Base-by-base conservation (phyloP, 2,888 invertebrate species). In the Microplitis manilae region DNA sequence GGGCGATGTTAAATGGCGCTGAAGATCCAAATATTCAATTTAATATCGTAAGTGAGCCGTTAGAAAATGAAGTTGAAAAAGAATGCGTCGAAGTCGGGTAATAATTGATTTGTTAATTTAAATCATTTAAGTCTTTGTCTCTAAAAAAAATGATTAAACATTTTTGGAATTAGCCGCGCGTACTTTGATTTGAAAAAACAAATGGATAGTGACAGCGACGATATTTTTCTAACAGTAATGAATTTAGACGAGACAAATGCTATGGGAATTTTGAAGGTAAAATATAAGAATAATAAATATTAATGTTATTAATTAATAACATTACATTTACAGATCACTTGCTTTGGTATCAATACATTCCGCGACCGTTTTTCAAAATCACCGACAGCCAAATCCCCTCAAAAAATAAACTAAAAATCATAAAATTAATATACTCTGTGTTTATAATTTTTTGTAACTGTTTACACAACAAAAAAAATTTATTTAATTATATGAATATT, bases 1-100 rank as follows among this genome's bases (percentile, higher is more conserved):
- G 77, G 9, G 79, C 81, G 2, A 88, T 88, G 86, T 77, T 89
- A 59, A 76, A 79, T 0, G 84, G 84, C 4, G 72, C 81, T 38
- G 74, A 76, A 2, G 83, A 83, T 80, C 85, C 88, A 6, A 83
- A 79, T 20, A 80, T 88, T 1, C 85, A 79, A 79, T 89, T 88
- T 76, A 79, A 83, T 40, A 20, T 89, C 39, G 84, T 88, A 6
- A 85, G 85, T 69, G 88, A 89, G 76, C 88, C 88, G 4, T 68
- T 83, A 20, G 81, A 82, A 0, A 85, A 86, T 1, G 86, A 86
- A 68, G 83, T 81, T 9, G 68, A 74, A 13, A 85, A 87, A 75
- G 88, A 89, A 30, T 88, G 88, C 74, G 78, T 82, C 7, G 88
- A 89, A 82, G 78, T 88, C 38, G 88, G 88, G 88, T 88, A 67